Evolutionary conservation across 1,140 invertebrate species (phyloP).

Genomic region (Pogonognathellus flavescens): DNA sequence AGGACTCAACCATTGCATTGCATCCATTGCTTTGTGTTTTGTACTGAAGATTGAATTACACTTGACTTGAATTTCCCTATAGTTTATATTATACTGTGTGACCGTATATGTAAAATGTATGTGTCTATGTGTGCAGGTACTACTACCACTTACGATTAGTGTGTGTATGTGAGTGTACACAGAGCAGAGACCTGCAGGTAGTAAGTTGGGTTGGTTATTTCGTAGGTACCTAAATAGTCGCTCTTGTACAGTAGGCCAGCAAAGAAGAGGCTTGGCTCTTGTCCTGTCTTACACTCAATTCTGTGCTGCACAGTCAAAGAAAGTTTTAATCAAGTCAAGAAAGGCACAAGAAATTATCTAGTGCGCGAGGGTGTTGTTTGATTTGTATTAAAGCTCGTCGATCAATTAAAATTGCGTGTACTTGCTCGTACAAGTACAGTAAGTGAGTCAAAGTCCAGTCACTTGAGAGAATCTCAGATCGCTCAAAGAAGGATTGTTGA

Average conservation of each 20-base stretch:
- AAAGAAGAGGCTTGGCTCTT: slow-evolving; percentile 28
- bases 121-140: neutral
- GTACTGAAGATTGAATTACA: neutral
- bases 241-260: slow-evolving; percentile 29
- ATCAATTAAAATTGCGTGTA: slow-evolving; percentile 50
- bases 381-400: slow-evolving; percentile 54
- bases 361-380: slow-evolving; percentile 40
- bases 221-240: slow-evolving; percentile 37
- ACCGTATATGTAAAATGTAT: neutral
- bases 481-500: slow-evolving; percentile 11
- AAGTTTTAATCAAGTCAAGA: slow-evolving; percentile 42
- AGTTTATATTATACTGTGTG: neutral
- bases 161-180: neutral
- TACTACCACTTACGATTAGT: too few relatives aligned
- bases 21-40: neutral
- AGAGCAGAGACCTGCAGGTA: neutral
- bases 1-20: neutral
- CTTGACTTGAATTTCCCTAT: slow-evolving; percentile 14
- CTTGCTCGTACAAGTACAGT: neutral
- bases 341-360: slow-evolving; percentile 45
- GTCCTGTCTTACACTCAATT: neutral
- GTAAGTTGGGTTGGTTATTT: slow-evolving; percentile 24
- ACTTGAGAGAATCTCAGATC: slow-evolving; percentile 42
- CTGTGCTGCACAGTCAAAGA: slow-evolving; percentile 1
- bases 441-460: slow-evolving; percentile 21